phyloP scores from a whole-genome alignment of 1,140 invertebrate genomes.

The Teleopsis dalmanni region DNA sequence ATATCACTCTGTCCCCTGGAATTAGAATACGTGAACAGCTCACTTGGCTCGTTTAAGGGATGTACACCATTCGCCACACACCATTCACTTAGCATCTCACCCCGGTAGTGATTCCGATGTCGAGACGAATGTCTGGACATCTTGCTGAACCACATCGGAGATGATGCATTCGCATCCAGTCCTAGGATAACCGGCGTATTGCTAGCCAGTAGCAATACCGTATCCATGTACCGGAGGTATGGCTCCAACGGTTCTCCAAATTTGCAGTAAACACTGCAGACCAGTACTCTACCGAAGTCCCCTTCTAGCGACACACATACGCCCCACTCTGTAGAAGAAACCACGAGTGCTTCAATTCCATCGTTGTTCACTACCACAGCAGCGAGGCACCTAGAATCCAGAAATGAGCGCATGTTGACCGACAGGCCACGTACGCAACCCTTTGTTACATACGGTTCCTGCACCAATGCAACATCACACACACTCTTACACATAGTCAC shows the following conservation, averaged over 20 bases:
- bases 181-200: conserved; percentile 2
- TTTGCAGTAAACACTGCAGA: conserved; percentile 8
- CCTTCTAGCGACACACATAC: neutral
- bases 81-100: conserved; percentile 1
- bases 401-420: neutral
- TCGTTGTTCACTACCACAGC: neutral
- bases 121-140: neutral
- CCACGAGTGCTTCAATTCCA: neutral
- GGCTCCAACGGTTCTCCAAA: conserved; percentile 8
- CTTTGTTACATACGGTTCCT: neutral
- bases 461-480: neutral
- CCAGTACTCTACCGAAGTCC: neutral
- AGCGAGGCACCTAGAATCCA: neutral
- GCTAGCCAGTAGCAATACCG: conserved; percentile 1
- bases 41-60: conserved; percentile 9
- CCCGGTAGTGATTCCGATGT: neutral
- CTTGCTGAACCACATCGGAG: conserved; percentile 10
- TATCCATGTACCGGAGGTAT: conserved; percentile 6
- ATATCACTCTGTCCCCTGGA: neutral
- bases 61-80: neutral
- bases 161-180: conserved; percentile 6
- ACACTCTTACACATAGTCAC: neutral
- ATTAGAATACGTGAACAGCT: conserved; percentile 4
- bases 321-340: neutral
- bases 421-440: neutral